Base-by-base conservation (phyloP, 2,797 vertebrate genomes). In the Cryptoprocta ferox region DNA sequence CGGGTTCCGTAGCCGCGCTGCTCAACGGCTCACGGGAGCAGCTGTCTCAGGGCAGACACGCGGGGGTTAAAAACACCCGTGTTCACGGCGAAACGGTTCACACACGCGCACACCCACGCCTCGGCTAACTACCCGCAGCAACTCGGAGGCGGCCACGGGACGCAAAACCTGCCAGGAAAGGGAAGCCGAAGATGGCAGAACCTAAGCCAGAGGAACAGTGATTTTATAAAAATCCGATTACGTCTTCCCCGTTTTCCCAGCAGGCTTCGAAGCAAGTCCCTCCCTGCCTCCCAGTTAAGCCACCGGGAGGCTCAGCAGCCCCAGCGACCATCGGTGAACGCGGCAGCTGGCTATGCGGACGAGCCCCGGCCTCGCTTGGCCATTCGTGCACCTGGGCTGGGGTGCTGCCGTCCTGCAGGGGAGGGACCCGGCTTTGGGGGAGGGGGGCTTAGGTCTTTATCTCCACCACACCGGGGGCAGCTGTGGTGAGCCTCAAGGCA, bases 111-210 rank as follows among this genome's bases (percentile, higher is more conserved):
- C 15, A 1, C 10, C 66, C 7, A 14, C 19, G 5, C 8, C 16
- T 5, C 16, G 2, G 53, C 13, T 6, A 15, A 24, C 24, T 4
- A 2, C 35, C 50, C 9, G 28, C 24, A 7, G 63, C 4, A 4
- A 28, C 24, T 1, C 2, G 15, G 39, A 21, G 4, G 37, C 2
- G 26, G 76, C 28, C 19, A 0, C 1, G 2, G 82, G 16, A 42
- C 0, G 0, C 7, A 30, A 1, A 56, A 15, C n/a, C 56, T 0
- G 13, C 32, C 3, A 35, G 2, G 3, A 19, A 45, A 35, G 80
- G 65, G 8, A 13, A 19, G 0, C 35, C 14, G 3, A 1, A 1
- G 37, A 12, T 6, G 3, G 4, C 0, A 9, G 35, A 1, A 15
- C 5, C 50, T 2, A 15, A 32, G 13, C 15, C 0, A 10, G 5